These are phyloP conservation scores for Merluccius polli DNA, from an alignment of 2,797 vertebrate species.

Conservation along the genomic window DNA sequence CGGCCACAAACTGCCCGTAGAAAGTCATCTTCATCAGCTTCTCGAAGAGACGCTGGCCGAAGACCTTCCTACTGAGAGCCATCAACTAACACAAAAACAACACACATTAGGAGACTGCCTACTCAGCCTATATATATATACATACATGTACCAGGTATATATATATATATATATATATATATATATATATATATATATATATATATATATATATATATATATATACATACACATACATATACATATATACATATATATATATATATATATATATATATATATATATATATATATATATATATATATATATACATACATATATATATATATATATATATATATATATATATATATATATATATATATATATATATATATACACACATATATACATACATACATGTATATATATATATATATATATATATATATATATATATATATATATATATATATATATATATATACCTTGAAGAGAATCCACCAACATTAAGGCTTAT, in stretches of 20 bases:
- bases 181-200: no score
- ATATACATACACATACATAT: no score
- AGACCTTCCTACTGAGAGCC: conserved; percentile 71
- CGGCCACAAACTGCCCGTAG: conserved; percentile 95
- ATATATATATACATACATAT: background rate
- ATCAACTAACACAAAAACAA: conserved; percentile 71
- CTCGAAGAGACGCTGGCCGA: conserved; percentile 83
- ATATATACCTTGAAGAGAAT: no score
- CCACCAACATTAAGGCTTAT: background rate
- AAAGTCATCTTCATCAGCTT: conserved; percentile 94
- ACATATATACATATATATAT: no score
- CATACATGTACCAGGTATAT: background rate
- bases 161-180: no score
- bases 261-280: background rate
- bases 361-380: background rate
- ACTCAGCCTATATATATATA: background rate
- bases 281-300: background rate
- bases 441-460: background rate
- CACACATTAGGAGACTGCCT: background rate
- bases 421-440: background rate
- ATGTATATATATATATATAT: no score
- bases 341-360: background rate
- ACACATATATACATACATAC: background rate
- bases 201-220: no score
- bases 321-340: background rate